Base-by-base conservation (phyloP, 2,888 invertebrate genomes). In the Serrognathus titanus region DNA sequence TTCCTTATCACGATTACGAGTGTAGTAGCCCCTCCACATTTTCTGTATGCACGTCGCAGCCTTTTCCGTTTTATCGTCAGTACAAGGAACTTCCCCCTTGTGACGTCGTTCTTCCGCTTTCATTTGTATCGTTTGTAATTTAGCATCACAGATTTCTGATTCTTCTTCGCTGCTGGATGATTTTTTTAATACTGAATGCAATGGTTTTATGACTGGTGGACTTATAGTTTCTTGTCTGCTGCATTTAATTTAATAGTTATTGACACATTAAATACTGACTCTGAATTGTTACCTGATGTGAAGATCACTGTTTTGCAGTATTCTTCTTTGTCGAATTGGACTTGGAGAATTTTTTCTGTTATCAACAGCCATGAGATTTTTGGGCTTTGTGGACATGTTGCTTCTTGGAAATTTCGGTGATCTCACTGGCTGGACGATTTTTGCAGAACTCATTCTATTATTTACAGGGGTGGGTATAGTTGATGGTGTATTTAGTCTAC, bases 11-110 rank as follows among this genome's bases (percentile, higher is more conserved):
- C 87, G 78, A 68, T 92, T 90, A 66, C 93, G 80, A 38, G 90
- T 87, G 47, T 86, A 83, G 75, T 90, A 93, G 0, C 94, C 93
- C 20, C 92, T 79, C 94, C 94, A 94, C 78, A 89, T 85, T 75
- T 88, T 89, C 78, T 94, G 94, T 70, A 94, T 93, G 24, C 86
- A 86, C 36, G 90, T 83, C 0, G 92, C 93, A 0, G 93, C 85
- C 63, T 71, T 67, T 60, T 74, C 73, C 1, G 75, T 70, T 65
- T 81, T 81, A 57, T 76, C 74, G 20, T 77, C 74, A n/a, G 62
- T 63, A 53, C 65, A 71, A 58, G 74, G 73, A 1, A 65, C 59
- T 51, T 70, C 69, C 43, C 71, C 72, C 55, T 75, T 71, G 51
- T 66, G 68, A 45, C 75, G 72, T 57, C 71, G 68, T 60, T 79